phyloP scores from a whole-genome alignment of 2,113 vertebrate genomes.

The Rostratula benghalensis region DNA sequence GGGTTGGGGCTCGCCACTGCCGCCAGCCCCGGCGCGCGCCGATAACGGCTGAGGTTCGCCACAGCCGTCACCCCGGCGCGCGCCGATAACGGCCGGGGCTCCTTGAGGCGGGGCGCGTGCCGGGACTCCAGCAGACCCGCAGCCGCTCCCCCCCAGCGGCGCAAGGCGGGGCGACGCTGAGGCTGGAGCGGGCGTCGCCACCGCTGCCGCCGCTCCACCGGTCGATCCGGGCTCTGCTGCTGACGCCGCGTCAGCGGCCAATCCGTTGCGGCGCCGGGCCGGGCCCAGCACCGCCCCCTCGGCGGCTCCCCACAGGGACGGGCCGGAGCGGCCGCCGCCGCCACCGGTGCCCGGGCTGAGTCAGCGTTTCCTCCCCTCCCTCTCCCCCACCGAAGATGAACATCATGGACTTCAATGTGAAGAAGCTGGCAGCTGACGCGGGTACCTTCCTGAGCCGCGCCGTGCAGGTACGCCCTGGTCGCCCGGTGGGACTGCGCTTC shows the following conservation, averaged over 20 bases:
- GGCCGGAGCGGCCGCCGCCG: background rate
- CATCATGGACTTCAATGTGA: constrained; percentile 94
- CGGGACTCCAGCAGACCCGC: rapidly evolving
- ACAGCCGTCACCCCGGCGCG: too few relatives aligned
- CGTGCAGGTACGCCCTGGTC: constrained; percentile 82
- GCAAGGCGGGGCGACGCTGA: rapidly evolving
- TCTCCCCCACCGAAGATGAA: constrained; percentile 32
- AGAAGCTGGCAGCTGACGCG: constrained; percentile 92
- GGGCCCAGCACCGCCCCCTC: background rate
- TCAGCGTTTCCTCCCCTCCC: background rate
- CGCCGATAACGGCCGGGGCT: rapidly evolving
- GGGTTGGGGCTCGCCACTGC: background rate
- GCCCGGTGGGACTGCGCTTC: background rate
- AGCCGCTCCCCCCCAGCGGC: background rate
- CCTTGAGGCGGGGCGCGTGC: rapidly evolving
- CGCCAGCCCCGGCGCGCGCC: rapidly evolving
- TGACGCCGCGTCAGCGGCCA: background rate
- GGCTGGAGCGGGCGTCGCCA: too few relatives aligned
- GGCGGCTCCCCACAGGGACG: background rate
- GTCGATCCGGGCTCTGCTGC: background rate
- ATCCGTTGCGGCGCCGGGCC: background rate
- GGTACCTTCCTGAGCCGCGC: constrained; percentile 94
- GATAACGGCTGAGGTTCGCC: too few relatives aligned
- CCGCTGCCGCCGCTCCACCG: background rate
- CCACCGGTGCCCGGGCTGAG: background rate